These are phyloP conservation scores for Lasioglossum marginatum DNA, from an alignment of 2,888 invertebrate species.

Conservation along the genomic window DNA sequence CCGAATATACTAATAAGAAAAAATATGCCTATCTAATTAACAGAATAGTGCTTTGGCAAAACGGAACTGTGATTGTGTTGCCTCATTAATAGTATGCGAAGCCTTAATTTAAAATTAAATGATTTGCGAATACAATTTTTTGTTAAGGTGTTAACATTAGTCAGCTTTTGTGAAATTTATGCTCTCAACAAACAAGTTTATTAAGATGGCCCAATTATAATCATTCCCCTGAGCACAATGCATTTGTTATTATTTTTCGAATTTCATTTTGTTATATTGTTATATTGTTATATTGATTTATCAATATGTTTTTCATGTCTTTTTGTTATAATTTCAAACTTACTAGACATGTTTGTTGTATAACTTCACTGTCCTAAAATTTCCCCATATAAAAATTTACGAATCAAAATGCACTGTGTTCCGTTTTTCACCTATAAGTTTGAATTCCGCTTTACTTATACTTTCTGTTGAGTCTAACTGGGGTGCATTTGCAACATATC, in stretches of 20 bases:
- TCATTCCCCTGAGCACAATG: constrained; percentile 66
- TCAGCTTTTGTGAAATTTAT: constrained; percentile 70
- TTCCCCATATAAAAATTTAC: constrained; percentile 32
- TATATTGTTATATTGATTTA: neutral
- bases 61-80: constrained; percentile 67
- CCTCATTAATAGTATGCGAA: constrained; percentile 56
- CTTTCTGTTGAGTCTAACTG: constrained; percentile 83
- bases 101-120: constrained; percentile 35
- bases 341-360: neutral
- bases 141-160: constrained; percentile 63
- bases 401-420: constrained; percentile 74
- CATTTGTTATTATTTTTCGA: constrained; percentile 59
- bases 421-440: constrained; percentile 74
- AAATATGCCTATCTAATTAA: constrained; percentile 63
- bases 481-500: constrained; percentile 85
- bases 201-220: constrained; percentile 54
- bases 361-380: constrained; percentile 19
- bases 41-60: constrained; percentile 66
- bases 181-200: constrained; percentile 62
- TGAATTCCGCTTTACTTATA: constrained; percentile 80
- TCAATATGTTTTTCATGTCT: constrained; percentile 20
- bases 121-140: constrained; percentile 51
- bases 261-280: constrained; percentile 2
- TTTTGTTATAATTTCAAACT: constrained; percentile 1
- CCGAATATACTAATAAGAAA: constrained; percentile 65